A percentile compares a stretch with the other conserved stretches of the same genome.
These are phyloP conservation scores for Plotosus lineatus DNA, from an alignment of 2,113 vertebrate genomes.

Conservation along the genomic window DNA sequence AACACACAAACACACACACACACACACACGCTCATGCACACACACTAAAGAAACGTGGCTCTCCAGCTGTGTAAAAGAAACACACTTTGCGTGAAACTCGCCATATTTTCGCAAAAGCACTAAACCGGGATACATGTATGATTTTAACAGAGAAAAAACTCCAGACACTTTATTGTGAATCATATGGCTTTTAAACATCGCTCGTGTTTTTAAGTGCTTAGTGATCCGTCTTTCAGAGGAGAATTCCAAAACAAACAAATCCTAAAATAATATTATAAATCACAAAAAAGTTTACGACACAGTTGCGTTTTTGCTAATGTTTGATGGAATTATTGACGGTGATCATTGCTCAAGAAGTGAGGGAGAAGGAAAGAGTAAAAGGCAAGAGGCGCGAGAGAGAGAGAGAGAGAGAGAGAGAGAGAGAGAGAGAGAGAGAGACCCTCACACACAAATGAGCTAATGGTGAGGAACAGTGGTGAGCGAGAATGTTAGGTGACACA, in stretches of 20 bases:
- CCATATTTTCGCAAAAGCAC: slow-evolving; percentile 9
- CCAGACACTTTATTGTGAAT: slow-evolving; percentile 32
- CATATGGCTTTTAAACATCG: slow-evolving; percentile 53
- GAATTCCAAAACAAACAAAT: slow-evolving; percentile 2
- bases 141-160: slow-evolving; percentile 6
- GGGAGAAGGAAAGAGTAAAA: background rate
- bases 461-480: background rate
- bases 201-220: slow-evolving; percentile 44
- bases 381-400: background rate
- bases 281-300: background rate
- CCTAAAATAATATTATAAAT: background rate
- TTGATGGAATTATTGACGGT: background rate
- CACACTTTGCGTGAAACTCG: background rate
- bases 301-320: background rate
- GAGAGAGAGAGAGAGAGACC: background rate
- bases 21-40: too few relatives aligned
- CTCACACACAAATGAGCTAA: background rate
- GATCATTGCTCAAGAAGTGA: background rate
- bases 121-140: slow-evolving; percentile 19
- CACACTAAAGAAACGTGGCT: too few relatives aligned
- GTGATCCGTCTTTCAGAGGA: slow-evolving; percentile 13
- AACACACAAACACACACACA: too few relatives aligned
- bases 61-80: background rate
- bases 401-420: background rate
- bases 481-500: background rate